Base-by-base conservation (phyloP, 2,797 vertebrate species). In the Gorsachius magnificus region DNA sequence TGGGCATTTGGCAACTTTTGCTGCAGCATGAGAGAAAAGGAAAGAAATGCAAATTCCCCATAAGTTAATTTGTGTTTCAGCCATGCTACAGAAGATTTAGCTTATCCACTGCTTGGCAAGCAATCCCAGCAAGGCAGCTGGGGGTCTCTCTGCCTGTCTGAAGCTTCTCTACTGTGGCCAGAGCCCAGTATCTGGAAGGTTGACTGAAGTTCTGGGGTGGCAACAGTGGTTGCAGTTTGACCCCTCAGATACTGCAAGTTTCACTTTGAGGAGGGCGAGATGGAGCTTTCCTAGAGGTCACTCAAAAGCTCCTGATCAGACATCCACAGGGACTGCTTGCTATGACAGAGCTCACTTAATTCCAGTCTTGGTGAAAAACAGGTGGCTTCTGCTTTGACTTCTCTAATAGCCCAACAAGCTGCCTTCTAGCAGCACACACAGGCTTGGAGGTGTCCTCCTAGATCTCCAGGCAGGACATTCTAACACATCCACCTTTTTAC, bases 51-150 rank as follows among this genome's bases (percentile, higher is more conserved):
- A 85, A 75, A 85, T 89, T 83, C 81, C 29, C 38, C 16, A 6
- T 48, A 87, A 58, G 11, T 58, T 72, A 82, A 58, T 85, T 89
- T 83, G 50, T 92, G 77, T 95, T 91, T 90, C 80, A 90, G 48
- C 29, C 60, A 68, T 29, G 11, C 48, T 80, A 57, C 16, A 33
- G 91, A 77, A 88, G 75, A 69, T 79, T 74, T 74, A 60, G 31
- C 41, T 69, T 91, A 78, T 51, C 58, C 25, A 28, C 45, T n/a
- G 9, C 57, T 83, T 90, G 75, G 83, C 86, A 85, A 65, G 33
- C 0, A 0, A 63, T 86, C 26, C 41, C 76, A 83, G 50, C 13
- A 68, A 89, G 76, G 74, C 83, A 84, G 13, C 60, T 63, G 43
- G 25, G 25, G 53, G 17, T 50, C 54, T 88, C 16, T 50, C 54